phyloP scores from a whole-genome alignment of 1,140 invertebrate genomes.

The Calephelis virginiensis region DNA sequence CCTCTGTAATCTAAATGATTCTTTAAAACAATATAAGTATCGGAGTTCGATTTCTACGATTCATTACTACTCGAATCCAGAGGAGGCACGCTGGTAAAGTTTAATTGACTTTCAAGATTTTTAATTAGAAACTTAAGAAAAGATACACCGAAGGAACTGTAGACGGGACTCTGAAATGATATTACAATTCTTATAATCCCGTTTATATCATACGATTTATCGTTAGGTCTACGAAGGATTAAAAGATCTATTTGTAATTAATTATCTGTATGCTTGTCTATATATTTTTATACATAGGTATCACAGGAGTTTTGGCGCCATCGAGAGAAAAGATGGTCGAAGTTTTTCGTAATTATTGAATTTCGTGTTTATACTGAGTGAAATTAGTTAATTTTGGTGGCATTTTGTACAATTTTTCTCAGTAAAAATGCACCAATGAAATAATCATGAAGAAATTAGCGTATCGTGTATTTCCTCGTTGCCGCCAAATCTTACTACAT shows the following conservation, averaged over 20 bases:
- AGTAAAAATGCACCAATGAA: no score
- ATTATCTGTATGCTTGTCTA: no score
- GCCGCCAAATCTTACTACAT: no score
- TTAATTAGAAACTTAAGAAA: slow-evolving; percentile 71
- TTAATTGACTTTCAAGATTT: slow-evolving; percentile 74
- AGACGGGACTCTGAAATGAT: slow-evolving; percentile 43
- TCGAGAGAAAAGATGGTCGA: no score
- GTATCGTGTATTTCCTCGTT: no score
- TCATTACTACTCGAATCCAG: slow-evolving; percentile 47
- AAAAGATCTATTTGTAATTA: background rate
- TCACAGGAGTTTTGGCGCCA: no score
- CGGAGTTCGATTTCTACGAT: slow-evolving; percentile 50
- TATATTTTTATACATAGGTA: no score
- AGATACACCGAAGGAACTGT: slow-evolving; percentile 54
- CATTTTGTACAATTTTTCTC: no score
- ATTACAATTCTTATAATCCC: slow-evolving; percentile 44
- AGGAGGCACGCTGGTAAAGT: slow-evolving; percentile 45
- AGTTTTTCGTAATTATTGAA: no score
- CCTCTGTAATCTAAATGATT: slow-evolving; percentile 9
- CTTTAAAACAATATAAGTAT: slow-evolving; percentile 26
- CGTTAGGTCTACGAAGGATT: background rate
- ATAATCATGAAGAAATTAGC: no score
- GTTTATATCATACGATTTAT: slow-evolving; percentile 20
- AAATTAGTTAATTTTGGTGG: no score
- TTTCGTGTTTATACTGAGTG: no score